Evolutionary conservation across 2,888 invertebrate genomes (phyloP).

Genomic region (Pyrocoelia pectoralis): DNA sequence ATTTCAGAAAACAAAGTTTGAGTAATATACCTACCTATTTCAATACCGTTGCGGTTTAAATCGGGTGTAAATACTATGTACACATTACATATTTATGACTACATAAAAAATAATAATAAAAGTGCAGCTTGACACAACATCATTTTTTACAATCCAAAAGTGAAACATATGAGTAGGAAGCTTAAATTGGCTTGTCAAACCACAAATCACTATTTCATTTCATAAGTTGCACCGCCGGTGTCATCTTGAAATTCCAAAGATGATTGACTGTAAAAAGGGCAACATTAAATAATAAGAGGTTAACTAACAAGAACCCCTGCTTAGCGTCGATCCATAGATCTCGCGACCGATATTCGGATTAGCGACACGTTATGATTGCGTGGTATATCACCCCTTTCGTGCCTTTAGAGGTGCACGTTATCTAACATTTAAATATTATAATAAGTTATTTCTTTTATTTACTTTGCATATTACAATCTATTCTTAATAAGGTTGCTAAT

Average conservation of each 20-base stretch:
- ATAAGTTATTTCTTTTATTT: constrained; percentile 29
- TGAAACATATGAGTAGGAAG: constrained; percentile 10
- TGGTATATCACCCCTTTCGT: constrained; percentile 39
- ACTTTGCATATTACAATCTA: constrained; percentile 11
- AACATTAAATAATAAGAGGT: constrained; percentile 48
- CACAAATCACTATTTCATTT: constrained; percentile 12
- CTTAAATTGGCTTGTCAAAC: constrained; percentile 13
- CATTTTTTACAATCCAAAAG: constrained; percentile 11
- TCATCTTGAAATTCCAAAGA: constrained; percentile 40
- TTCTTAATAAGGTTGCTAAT: constrained; percentile 2
- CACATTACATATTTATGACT: too few species aligned
- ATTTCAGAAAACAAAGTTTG: too few species aligned
- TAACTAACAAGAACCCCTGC: constrained; percentile 53
- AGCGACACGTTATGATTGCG: constrained; percentile 48
- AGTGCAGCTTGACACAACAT: constrained; percentile 6
- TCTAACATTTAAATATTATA: constrained; percentile 32
- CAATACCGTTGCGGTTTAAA: too few species aligned
- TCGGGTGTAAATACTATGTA: too few species aligned
- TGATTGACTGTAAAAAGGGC: constrained; percentile 48
- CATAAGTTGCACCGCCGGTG: constrained; percentile 19
- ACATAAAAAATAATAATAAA: constrained; percentile 1
- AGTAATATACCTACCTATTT: too few species aligned
- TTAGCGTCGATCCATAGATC: constrained; percentile 45
- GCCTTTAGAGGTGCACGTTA: constrained; percentile 31
- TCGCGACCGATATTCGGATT: constrained; percentile 48